Conservation (phyloP, 2,888 invertebrate species). For the Unio delphinus region DNA sequence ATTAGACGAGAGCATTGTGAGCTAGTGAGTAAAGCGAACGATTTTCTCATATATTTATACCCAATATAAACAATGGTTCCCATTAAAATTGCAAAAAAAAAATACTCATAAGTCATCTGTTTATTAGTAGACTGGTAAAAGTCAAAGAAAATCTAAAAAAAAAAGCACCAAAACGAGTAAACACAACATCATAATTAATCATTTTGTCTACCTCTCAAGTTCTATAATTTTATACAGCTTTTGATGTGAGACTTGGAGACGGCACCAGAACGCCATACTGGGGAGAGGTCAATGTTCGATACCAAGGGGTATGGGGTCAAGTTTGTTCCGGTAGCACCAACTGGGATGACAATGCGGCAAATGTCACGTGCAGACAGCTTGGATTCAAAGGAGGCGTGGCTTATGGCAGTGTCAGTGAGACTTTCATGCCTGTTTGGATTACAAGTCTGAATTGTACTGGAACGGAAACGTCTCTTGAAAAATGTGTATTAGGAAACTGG, state of each 20-base stretch:
- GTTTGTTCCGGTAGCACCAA: constrained; percentile 45
- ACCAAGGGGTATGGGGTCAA: constrained; percentile 46
- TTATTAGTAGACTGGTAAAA: no score
- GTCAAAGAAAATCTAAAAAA: no score
- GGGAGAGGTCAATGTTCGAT: constrained; percentile 48
- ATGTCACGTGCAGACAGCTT: constrained; percentile 43
- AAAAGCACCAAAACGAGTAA: no score
- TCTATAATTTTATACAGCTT: constrained; percentile 24
- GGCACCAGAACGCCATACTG: constrained; percentile 23
- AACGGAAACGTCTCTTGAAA: constrained; percentile 41
- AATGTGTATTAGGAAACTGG: constrained; percentile 45
- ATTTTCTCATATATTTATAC: no score
- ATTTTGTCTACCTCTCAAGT: not conserved
- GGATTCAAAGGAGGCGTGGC: constrained; percentile 73
- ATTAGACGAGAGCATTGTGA: no score
- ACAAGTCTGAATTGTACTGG: constrained; percentile 53
- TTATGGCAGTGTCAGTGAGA: constrained; percentile 44
- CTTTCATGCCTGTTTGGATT: constrained; percentile 42
- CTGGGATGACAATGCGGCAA: constrained; percentile 48
- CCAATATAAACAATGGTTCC: no score
- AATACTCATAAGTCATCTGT: no score
- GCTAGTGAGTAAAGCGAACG: no score
- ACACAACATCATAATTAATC: no score
- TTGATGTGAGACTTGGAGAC: constrained; percentile 33
- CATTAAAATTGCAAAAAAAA: no score